A percentile compares a stretch with the other conserved stretches of the same genome.
Conservation (phyloP, 2,888 invertebrate genomes). For the Galerucella pusilla region DNA sequence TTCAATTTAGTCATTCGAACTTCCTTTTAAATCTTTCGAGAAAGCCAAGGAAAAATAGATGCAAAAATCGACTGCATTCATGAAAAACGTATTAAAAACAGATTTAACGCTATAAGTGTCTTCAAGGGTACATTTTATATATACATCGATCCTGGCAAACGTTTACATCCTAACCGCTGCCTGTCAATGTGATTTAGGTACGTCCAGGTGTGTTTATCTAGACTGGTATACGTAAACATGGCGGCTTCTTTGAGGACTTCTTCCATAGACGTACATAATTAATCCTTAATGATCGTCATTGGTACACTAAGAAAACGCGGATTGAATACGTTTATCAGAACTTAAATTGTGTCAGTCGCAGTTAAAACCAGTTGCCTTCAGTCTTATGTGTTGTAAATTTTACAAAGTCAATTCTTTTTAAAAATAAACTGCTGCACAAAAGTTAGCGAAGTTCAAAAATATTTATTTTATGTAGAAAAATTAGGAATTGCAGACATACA, state of each 20-base stretch:
- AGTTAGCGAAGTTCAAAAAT: too few species aligned
- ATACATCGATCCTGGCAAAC: slow-evolving; percentile 28
- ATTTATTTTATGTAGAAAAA: too few species aligned
- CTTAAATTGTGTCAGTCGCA: not conserved
- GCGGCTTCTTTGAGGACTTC: slow-evolving; percentile 59
- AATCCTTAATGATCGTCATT: not conserved
- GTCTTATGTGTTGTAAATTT: too few species aligned
- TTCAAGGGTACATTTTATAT: slow-evolving; percentile 22
- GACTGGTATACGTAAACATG: slow-evolving; percentile 59
- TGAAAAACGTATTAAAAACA: slow-evolving; percentile 36
- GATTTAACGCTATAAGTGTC: slow-evolving; percentile 33
- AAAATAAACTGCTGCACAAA: too few species aligned
- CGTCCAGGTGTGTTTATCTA: slow-evolving; percentile 64
- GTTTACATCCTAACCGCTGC: slow-evolving; percentile 21
- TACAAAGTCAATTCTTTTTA: too few species aligned
- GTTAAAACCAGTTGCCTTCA: too few species aligned
- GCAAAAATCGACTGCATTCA: slow-evolving; percentile 31
- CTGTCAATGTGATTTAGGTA: slow-evolving; percentile 58
- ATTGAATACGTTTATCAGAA: too few species aligned
- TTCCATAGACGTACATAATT: slow-evolving; percentile 33
- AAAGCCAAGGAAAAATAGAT: slow-evolving; percentile 16
- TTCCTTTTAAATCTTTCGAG: too few species aligned
- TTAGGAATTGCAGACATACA: too few species aligned
- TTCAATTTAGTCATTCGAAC: too few species aligned
- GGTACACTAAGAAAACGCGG: not conserved